Conservation (phyloP, 2,113 vertebrate genomes). For the Ictidomys tridecemlineatus region DNA sequence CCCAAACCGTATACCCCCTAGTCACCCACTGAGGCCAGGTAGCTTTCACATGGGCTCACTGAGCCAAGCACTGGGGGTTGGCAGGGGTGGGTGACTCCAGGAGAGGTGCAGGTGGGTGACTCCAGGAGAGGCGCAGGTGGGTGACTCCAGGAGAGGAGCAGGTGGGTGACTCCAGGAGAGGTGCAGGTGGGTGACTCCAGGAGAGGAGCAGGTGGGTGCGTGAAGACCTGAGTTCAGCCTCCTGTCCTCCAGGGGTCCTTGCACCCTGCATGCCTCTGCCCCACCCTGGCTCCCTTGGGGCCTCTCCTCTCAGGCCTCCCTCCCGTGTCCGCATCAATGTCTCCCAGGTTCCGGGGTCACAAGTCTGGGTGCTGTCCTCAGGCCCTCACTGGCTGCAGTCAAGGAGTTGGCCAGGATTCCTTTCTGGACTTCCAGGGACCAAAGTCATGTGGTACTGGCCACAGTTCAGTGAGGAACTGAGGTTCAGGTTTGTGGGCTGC, state of each 20-base stretch:
- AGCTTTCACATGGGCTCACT: neutral
- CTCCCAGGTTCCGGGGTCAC: neutral
- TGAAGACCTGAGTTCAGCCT: neutral
- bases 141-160: neutral
- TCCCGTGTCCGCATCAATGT: neutral
- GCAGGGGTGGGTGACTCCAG: neutral
- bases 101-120: neutral
- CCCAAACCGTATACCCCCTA: neutral
- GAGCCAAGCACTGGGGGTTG: neutral
- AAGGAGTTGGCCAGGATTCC: fast-evolving
- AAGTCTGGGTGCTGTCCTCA: neutral
- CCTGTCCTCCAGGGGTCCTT: neutral
- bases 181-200: neutral
- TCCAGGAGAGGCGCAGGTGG: fast-evolving
- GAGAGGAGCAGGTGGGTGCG: fast-evolving
- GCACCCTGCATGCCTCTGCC: too few species aligned
- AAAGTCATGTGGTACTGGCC: too few species aligned
- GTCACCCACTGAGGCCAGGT: neutral
- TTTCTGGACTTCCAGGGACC: neutral
- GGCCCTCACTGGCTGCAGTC: neutral
- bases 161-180: neutral
- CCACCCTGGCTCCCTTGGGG: neutral
- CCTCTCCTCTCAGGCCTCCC: neutral
- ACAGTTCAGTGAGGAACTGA: neutral
- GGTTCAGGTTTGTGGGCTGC: neutral